A percentile compares a stretch with the other conserved stretches of the same genome.
Conservation (phyloP, 92 coral and sea anemone species). For the Heliopora coerulea region DNA sequence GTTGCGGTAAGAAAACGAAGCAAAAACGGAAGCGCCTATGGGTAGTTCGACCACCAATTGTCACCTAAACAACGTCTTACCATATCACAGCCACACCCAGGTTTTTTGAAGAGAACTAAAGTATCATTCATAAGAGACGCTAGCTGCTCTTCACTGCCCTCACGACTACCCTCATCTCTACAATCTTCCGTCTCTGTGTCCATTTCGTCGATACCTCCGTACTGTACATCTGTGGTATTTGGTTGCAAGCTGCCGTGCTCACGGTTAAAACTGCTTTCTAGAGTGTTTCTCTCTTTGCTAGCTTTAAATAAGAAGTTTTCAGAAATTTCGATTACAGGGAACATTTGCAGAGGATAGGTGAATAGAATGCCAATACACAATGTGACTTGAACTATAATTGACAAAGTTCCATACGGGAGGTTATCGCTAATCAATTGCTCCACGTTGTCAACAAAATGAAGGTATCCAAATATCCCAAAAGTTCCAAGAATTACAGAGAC, state of each 20-base stretch:
- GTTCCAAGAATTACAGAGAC: slow-evolving; percentile 69
- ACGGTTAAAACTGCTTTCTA: slow-evolving; percentile 11
- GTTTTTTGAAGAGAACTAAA: slow-evolving; percentile 51
- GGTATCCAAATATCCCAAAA: slow-evolving; percentile 84
- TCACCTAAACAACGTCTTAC: not conserved
- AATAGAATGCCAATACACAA: slow-evolving; percentile 77
- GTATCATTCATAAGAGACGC: slow-evolving; percentile 54
- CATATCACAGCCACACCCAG: slow-evolving; percentile 23
- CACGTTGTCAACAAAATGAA: slow-evolving; percentile 68
- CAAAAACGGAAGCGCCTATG: no score
- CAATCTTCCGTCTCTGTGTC: not conserved
- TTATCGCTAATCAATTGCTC: slow-evolving; percentile 75
- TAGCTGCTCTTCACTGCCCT: slow-evolving; percentile 51
- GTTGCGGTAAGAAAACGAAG: no score
- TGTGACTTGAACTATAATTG: slow-evolving; percentile 60
- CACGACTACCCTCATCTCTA: not conserved
- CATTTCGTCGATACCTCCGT: slow-evolving; percentile 3
- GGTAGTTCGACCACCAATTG: no score
- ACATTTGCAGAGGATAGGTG: slow-evolving; percentile 87
- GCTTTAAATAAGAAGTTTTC: slow-evolving; percentile 78
- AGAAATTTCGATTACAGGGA: slow-evolving; percentile 76
- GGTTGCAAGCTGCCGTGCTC: not conserved
- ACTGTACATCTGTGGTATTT: not conserved
- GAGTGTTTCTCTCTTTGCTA: slow-evolving; percentile 15
- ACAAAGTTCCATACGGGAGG: slow-evolving; percentile 71